Base-by-base conservation (phyloP, 2,888 invertebrate species). In the Cinara cedri region DNA sequence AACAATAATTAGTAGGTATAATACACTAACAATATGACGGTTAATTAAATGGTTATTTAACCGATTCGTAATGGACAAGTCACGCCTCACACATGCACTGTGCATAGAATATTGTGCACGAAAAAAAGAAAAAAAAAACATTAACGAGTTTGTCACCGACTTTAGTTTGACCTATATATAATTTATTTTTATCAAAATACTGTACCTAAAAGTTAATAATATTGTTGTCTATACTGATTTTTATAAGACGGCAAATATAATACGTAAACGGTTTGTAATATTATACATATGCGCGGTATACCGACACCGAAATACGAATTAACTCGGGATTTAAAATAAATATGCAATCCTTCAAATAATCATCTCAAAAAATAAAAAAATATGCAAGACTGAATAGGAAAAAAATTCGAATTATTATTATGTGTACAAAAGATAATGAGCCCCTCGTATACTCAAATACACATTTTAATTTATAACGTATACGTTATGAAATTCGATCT, bases 21-120 rank as follows among this genome's bases (percentile, higher is more conserved):
- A 42, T 44, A 19, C 9, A 44, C 42, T 51, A 24, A 49, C 34
- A 34, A 60, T 34, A 51, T 16, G 19, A 51, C 16, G 19, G 3
- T 26, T 49, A 46, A 72, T 42, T 26, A 51, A 14, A 62, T 60
- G 49, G 21, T 26, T 21, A 11, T 72, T 60, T 26, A 63, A 74
- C 72, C 10, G 72, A 74, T 74, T 62, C 62, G 19, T 72, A 72
- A 63, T 74, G 51, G 51, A 51, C 26, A 2, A 72, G 34, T 49
- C 19, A 72, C 19, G n/a, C n/a, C n/a, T n/a, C n/a, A n/a, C n/a
- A n/a, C n/a, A 49, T 19, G 34, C 34, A 34, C 3, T 16, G 19
- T 26, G 26, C 19, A 19, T 46, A 19, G 62, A 49, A 49, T 26
- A 49, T 14, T 19, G 34, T 49, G 60, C 26, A 19, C 16, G 60